Percentiles rank a stretch among this genome's conserved stretches.
Conservation (phyloP, 2,888 invertebrate species). For the Venusia cambrica region DNA sequence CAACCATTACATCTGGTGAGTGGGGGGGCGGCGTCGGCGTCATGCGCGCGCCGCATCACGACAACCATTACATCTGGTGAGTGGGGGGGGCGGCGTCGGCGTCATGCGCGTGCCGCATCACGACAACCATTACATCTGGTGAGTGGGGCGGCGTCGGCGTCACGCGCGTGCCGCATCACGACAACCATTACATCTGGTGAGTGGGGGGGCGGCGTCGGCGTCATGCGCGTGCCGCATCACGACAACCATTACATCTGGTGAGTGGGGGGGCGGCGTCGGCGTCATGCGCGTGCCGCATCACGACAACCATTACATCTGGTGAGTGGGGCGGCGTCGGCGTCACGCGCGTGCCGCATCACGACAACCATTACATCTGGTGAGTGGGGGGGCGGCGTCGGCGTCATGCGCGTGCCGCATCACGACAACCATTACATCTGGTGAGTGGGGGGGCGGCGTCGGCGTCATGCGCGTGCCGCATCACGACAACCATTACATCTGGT, state of each 20-base stretch:
- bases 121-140: constrained; percentile 85
- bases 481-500: constrained; percentile 85
- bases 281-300: constrained; percentile 96
- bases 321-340: constrained; percentile 96
- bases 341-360: constrained; percentile 94
- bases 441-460: constrained; percentile 96
- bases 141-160: constrained; percentile 96
- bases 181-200: constrained; percentile 83
- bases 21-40: constrained; percentile 98
- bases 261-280: constrained; percentile 96
- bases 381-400: constrained; percentile 97
- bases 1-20: constrained; percentile 82
- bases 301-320: constrained; percentile 85
- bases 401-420: constrained; percentile 95
- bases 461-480: constrained; percentile 96
- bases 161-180: constrained; percentile 94
- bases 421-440: constrained; percentile 85
- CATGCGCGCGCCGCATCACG: constrained; percentile 94
- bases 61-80: constrained; percentile 83
- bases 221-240: constrained; percentile 95
- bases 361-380: constrained; percentile 83
- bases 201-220: constrained; percentile 97
- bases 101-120: constrained; percentile 96
- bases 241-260: constrained; percentile 85
- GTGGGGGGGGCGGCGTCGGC: constrained; percentile 97